Conservation (phyloP, 2,113 vertebrate species). For the Pollimyrus isidori region DNA sequence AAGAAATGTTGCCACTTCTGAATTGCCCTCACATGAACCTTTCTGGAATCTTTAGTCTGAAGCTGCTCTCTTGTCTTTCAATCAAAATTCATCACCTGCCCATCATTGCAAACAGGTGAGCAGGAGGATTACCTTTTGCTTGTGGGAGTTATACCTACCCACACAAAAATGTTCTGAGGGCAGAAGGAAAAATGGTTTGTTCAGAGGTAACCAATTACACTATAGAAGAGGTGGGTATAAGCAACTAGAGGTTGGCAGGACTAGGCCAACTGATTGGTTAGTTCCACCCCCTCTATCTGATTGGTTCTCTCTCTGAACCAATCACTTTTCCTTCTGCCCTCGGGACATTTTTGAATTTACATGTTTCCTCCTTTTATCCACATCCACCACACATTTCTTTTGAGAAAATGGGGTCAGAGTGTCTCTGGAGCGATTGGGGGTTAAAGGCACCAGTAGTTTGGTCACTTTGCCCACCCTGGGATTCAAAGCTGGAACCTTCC, state of each 20-base stretch:
- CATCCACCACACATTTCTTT: not conserved
- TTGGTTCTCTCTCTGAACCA: no score
- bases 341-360: no score
- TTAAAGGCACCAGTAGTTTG: not conserved
- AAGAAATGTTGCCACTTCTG: not conserved
- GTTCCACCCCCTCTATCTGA: no score
- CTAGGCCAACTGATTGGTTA: no score
- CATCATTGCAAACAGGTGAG: not conserved
- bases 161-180: no score
- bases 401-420: not conserved
- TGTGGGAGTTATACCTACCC: no score
- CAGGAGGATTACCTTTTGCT: not conserved
- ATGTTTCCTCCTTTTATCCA: not conserved
- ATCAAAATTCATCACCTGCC: not conserved
- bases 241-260: no score
- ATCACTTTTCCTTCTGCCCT: no score
- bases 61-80: not conserved
- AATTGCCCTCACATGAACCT: not conserved
- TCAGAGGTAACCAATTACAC: no score
- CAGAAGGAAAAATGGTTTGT: no score
- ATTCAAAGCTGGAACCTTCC: not conserved
- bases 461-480: not conserved
- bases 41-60: not conserved
- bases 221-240: no score
- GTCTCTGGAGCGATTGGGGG: not conserved